These are phyloP conservation scores for Oriolus oriolus DNA, from an alignment of 2,113 vertebrate genomes.

Conservation along the genomic window DNA sequence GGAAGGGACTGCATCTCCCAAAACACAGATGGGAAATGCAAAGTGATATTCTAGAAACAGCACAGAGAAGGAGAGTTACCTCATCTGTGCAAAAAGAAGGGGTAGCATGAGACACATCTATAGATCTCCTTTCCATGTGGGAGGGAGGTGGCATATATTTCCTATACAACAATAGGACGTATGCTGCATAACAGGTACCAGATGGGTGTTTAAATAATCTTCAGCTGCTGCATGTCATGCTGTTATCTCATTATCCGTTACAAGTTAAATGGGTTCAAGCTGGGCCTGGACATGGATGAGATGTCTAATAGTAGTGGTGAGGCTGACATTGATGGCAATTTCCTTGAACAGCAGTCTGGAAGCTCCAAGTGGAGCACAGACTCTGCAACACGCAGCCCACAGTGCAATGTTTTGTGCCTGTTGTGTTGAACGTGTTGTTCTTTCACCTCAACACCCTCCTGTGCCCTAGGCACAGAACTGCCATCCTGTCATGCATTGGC, in stretches of 20 bases:
- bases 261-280: slow-evolving; percentile 62
- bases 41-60: not conserved
- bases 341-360: slow-evolving; percentile 53
- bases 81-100: not conserved
- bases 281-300: slow-evolving; percentile 37
- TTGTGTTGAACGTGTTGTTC: not conserved
- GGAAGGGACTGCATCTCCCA: not conserved
- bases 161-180: slow-evolving; percentile 54
- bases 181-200: slow-evolving; percentile 62
- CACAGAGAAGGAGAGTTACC: not conserved
- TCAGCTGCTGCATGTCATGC: slow-evolving; percentile 58
- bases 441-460: not conserved
- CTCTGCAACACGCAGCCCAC: not conserved
- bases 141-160: slow-evolving; percentile 56
- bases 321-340: slow-evolving; percentile 59
- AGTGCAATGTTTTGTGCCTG: not conserved
- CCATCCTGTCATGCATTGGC: not conserved
- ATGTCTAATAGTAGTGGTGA: slow-evolving; percentile 36
- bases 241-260: slow-evolving; percentile 61
- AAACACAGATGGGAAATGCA: not conserved
- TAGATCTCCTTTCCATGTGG: slow-evolving; percentile 33
- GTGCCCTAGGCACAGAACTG: not conserved
- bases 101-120: not conserved
- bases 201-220: slow-evolving; percentile 59
- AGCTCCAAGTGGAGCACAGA: slow-evolving; percentile 55